Conservation (phyloP, 2,888 invertebrate genomes). For the Xestobium rufovillosum region DNA sequence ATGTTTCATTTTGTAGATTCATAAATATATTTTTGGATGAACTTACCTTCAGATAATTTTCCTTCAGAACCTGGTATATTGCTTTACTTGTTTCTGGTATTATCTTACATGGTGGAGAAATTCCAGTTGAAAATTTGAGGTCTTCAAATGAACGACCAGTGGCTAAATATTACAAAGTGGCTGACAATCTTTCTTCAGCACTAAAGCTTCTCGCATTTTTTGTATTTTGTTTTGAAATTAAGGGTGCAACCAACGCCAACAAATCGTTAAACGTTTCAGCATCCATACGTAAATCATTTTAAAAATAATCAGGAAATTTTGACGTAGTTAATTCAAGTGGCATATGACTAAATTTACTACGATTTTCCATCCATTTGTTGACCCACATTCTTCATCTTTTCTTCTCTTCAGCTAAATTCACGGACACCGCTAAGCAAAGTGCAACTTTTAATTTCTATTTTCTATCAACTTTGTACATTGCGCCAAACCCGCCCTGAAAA, state of each 20-base stretch:
- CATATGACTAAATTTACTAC: conserved; percentile 5
- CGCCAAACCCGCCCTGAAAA: conserved; percentile 4
- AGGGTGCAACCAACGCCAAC: background rate
- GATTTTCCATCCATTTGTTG: conserved; percentile 8
- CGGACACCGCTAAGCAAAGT: conserved; percentile 6
- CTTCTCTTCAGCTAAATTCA: conserved; percentile 8
- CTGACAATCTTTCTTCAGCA: background rate
- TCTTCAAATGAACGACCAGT: conserved; percentile 2
- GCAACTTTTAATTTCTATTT: conserved; percentile 4
- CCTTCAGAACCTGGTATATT: background rate
- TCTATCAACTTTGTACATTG: conserved; percentile 3
- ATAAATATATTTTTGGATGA: no score
- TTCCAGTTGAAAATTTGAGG: conserved; percentile 2
- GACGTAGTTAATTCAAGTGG: conserved; percentile 1
- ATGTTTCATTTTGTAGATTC: background rate
- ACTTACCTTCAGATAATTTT: conserved; percentile 4
- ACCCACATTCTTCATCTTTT: conserved; percentile 6
- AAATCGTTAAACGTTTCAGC: background rate
- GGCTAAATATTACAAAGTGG: conserved; percentile 2
- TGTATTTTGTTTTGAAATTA: conserved; percentile 7
- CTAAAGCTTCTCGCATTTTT: conserved; percentile 3
- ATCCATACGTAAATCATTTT: conserved; percentile 1
- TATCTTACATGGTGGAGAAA: conserved; percentile 3
- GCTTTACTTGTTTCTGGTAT: conserved; percentile 2
- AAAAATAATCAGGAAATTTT: background rate